These are phyloP conservation scores for Paramormyrops hopkinsi DNA, from an alignment of 2,797 vertebrate genomes.

Conservation along the genomic window DNA sequence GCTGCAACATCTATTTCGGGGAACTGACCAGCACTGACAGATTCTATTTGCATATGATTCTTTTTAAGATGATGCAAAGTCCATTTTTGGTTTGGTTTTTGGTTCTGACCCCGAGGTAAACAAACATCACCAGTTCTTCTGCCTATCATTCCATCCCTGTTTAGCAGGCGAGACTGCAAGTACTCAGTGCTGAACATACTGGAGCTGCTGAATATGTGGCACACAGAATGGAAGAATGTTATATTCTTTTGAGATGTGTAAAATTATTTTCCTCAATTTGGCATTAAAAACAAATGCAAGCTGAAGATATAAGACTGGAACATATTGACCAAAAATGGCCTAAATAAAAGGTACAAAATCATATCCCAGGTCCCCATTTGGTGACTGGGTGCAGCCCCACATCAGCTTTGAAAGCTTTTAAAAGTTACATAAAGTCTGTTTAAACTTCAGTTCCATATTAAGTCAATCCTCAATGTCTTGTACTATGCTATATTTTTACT, in stretches of 20 bases:
- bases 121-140: background rate
- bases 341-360: background rate
- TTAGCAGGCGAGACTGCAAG: background rate
- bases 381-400: background rate
- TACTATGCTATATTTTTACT: background rate
- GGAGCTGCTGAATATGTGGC: background rate
- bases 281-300: background rate
- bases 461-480: background rate
- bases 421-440: background rate
- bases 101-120: background rate
- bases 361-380: background rate
- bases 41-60: background rate
- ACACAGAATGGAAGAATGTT: background rate
- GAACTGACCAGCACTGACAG: background rate
- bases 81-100: background rate
- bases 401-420: background rate
- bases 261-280: background rate
- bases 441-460: background rate
- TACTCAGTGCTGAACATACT: background rate
- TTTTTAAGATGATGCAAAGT: background rate
- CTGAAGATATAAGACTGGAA: background rate
- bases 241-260: background rate
- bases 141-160: background rate
- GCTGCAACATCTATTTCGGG: background rate
- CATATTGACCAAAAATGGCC: background rate